Base-by-base conservation (phyloP, 2,888 invertebrate genomes). In the Philonicus albiceps region DNA sequence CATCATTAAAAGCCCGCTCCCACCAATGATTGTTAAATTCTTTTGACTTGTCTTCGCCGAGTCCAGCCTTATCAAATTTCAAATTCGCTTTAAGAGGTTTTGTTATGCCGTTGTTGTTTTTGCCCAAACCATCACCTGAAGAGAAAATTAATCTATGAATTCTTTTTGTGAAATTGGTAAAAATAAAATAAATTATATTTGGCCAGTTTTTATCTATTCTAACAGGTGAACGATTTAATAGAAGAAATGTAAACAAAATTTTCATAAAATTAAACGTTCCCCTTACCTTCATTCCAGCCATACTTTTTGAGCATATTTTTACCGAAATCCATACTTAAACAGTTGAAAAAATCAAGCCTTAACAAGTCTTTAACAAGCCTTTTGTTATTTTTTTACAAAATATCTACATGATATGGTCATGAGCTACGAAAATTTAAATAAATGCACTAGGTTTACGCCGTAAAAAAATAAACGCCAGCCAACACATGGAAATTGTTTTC, bases 21-120 rank as follows among this genome's bases (percentile, higher is more conserved):
- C 97, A 97, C 97, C 97, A 98, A 89, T 96, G 96, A 88, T 96
- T 95, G 0, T 95, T 96, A 90, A 96, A 96, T 89, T 96, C 95
- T 7, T 95, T 94, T 0, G 95, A 95, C 2, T 94, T 93, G 90
- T 96, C 95, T 89, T 96, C 96, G 0, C 98, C 98, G 30, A 98
- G 91, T 0, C 97, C 97, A 0, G 94, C 91, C 13, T 93, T 95
- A 90, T 98, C 96, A 87, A 96, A 95, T 91, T 98, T 98, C 8
- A 97, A 90, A 90, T 95, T 96, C 0, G 97, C 96, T 91, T 96
- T 97, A 0, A 98, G 90, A 0, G 98, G 95, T 88, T 95, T 93
- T 0, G 94, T 93, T 86, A 97, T 97, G 6, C 98, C 98, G 91
- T 94, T 93, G 90, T 96, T 96, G 89, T 95, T 92, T 90, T 95